A percentile compares a stretch with the other conserved stretches of the same genome.
Conservation (phyloP, 2,888 invertebrate genomes). For the Resseliella maxima region DNA sequence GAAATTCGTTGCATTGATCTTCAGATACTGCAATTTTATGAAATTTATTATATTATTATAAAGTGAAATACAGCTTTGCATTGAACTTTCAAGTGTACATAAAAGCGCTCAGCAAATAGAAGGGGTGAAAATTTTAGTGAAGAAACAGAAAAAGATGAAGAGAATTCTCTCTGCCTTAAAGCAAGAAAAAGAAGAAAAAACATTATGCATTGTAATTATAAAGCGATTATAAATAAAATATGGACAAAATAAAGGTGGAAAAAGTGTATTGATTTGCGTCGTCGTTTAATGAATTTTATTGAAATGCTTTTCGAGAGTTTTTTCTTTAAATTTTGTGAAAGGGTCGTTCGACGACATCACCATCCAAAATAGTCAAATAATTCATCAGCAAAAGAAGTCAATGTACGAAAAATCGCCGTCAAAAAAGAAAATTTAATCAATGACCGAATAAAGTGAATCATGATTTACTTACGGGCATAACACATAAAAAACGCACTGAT, state of each 20-base stretch:
- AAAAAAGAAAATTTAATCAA: background rate
- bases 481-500: background rate
- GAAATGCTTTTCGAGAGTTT: background rate
- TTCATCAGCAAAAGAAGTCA: conserved; percentile 8
- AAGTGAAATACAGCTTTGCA: too few relatives aligned
- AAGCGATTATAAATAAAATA: conserved; percentile 4
- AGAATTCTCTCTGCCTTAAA: too few relatives aligned
- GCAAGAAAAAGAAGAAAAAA: background rate
- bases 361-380: conserved; percentile 21
- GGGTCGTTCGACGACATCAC: background rate
- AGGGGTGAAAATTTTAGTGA: too few relatives aligned
- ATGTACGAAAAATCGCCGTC: conserved; percentile 1
- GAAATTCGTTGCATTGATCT: too few relatives aligned
- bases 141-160: too few relatives aligned
- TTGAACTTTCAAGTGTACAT: too few relatives aligned
- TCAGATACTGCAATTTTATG: too few relatives aligned
- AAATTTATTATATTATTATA: too few relatives aligned
- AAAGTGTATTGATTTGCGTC: conserved; percentile 16
- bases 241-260: background rate
- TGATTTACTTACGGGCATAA: background rate
- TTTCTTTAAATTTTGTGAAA: background rate
- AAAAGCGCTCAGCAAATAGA: too few relatives aligned
- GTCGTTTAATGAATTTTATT: background rate
- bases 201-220: background rate
- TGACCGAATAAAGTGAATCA: background rate